A percentile compares a stretch with the other conserved stretches of the same genome.
These are phyloP conservation scores for Steatornis caripensis DNA, from an alignment of 2,113 vertebrate species.

Conservation along the genomic window DNA sequence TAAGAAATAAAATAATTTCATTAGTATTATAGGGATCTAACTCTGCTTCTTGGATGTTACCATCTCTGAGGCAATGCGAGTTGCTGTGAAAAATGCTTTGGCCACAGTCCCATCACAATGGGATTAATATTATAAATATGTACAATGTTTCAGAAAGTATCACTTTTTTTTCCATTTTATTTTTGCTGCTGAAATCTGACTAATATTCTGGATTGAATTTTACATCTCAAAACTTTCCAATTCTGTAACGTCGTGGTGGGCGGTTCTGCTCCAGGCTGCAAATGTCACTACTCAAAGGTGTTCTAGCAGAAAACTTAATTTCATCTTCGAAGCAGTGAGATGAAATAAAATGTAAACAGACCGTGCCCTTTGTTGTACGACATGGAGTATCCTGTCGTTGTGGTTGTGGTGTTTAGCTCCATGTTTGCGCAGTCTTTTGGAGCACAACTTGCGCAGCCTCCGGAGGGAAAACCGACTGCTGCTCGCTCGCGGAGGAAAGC, in stretches of 20 bases:
- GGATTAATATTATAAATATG: neutral
- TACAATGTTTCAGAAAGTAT: neutral
- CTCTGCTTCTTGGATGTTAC: neutral
- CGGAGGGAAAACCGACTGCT: neutral
- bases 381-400: neutral
- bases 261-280: neutral
- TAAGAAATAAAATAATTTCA: neutral
- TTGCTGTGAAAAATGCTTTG: neutral
- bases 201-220: neutral
- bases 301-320: neutral
- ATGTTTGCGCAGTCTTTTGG: neutral
- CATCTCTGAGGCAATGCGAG: neutral
- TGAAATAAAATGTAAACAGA: neutral
- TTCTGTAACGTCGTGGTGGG: neutral
- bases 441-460: neutral
- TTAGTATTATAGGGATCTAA: neutral
- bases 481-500: rapidly evolving
- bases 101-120: neutral
- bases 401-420: neutral
- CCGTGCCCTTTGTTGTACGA: neutral
- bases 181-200: neutral
- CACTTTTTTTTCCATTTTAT: neutral
- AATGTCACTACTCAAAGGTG: neutral
- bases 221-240: neutral
- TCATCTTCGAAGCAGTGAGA: neutral